Evolutionary conservation across 2,888 invertebrate genomes (phyloP), one percentile per base, ranked within the genome.

Genomic region (Hypena proboscidalis): DNA sequence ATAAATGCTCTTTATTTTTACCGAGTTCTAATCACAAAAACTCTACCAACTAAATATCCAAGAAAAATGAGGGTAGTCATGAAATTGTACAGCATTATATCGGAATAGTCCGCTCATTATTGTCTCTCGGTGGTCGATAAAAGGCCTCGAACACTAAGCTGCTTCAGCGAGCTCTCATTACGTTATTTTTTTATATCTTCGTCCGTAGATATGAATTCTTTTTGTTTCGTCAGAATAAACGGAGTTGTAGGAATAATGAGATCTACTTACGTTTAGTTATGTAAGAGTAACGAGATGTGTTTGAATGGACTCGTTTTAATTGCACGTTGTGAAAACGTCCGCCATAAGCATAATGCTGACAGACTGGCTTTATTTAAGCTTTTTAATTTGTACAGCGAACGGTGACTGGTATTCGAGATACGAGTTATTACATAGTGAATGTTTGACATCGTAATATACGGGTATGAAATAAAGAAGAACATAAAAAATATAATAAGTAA

Each of bases 1-100:
- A n/a, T n/a, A n/a, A n/a, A n/a, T n/a, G n/a, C n/a, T n/a, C n/a
- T n/a, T n/a, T n/a, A n/a, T n/a, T n/a, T n/a, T n/a, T n/a, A n/a
- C n/a, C n/a, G n/a, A n/a, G n/a, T n/a, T n/a, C n/a, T n/a, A n/a
- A n/a, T n/a, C n/a, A n/a, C n/a, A n/a, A n/a, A n/a, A n/a, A n/a
- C n/a, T n/a, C n/a, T n/a, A n/a, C n/a, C n/a, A n/a, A n/a, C n/a
- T n/a, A n/a, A n/a, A n/a, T n/a, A n/a, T n/a, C n/a, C n/a, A n/a
- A n/a, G n/a, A 45, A 29, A 27, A 49, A 21, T 23, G 44, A 32
- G 47, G 53, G 54, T 63, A 34, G 31, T 50, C 64, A 67, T 82
- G 77, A 83, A 82, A 82, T 64, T 56, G 70, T 70, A 68, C 72
- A 75, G n/a, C n/a, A n/a, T n/a, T n/a, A n/a, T n/a, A 71, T 66